Conservation (phyloP, 2,113 vertebrate species). For the Pelusios castaneus region DNA sequence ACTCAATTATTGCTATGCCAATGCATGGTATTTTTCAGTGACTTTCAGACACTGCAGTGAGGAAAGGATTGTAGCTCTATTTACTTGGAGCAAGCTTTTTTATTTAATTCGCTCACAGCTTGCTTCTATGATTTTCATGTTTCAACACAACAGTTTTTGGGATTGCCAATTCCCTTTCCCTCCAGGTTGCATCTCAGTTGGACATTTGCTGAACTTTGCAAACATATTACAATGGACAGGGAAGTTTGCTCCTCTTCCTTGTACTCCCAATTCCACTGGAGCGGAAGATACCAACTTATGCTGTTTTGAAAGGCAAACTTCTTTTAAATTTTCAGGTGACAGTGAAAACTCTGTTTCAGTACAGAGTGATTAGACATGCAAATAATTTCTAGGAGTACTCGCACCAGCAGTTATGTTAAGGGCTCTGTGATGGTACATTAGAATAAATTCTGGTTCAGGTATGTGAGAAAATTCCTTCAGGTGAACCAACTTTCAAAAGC, state of each 20-base stretch:
- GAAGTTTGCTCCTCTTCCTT: background rate
- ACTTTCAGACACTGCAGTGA: background rate
- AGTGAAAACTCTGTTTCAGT: background rate
- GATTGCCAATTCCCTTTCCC: background rate
- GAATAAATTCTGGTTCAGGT: background rate
- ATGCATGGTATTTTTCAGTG: background rate
- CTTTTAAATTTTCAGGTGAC: background rate
- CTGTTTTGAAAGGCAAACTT: background rate
- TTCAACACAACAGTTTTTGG: background rate
- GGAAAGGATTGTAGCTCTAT: background rate
- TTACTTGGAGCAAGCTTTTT: background rate
- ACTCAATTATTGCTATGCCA: background rate
- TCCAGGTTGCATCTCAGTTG: background rate
- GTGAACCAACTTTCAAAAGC: background rate
- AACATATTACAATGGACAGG: rapidly evolving
- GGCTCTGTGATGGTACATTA: background rate
- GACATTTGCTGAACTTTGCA: background rate
- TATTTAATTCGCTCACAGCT: background rate
- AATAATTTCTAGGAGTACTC: background rate
- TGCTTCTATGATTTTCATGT: background rate
- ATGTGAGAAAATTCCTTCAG: background rate
- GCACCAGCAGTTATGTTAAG: too few relatives aligned
- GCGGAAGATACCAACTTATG: background rate
- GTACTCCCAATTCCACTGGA: background rate
- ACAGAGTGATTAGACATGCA: background rate